These are phyloP conservation scores for Syngnathoides biaculeatus DNA, from an alignment of 2,113 vertebrate species.

Conservation along the genomic window DNA sequence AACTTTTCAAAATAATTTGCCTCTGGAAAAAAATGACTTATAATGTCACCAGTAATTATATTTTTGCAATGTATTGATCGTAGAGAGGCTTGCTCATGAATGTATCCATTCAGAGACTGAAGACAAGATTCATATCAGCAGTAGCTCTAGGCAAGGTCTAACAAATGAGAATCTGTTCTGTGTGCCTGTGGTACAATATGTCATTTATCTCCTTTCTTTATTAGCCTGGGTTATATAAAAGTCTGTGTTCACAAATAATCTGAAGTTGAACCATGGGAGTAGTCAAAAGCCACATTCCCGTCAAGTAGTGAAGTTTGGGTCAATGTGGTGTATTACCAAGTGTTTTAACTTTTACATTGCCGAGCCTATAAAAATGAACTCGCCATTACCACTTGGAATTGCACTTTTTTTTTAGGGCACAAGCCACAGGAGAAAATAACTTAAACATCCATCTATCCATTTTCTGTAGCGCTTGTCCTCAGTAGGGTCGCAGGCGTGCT, in stretches of 20 bases:
- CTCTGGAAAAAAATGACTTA: neutral
- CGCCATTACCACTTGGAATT: neutral
- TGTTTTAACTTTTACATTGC: neutral
- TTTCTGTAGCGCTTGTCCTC: too few species aligned
- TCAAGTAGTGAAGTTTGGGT: neutral
- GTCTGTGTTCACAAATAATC: neutral
- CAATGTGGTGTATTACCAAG: neutral
- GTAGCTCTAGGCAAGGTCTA: constrained; percentile 1
- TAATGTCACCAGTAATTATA: neutral
- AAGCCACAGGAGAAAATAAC: neutral
- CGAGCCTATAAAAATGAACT: neutral
- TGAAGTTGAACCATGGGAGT: neutral
- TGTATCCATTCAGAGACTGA: neutral
- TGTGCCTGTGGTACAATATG: neutral
- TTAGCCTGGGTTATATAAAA: neutral
- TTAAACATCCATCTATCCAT: neutral
- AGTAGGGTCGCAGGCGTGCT: too few species aligned
- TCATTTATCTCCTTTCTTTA: neutral
- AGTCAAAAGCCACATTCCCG: neutral
- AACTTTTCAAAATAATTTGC: neutral
- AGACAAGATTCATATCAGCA: neutral
- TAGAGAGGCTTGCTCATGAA: constrained; percentile 4
- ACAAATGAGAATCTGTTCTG: constrained; percentile 4
- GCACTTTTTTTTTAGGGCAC: neutral
- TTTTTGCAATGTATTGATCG: neutral